Evolutionary conservation across 2,888 invertebrate species (phyloP), one percentile per base, ranked within the genome.

Genomic region (Parnassius smintheus): DNA sequence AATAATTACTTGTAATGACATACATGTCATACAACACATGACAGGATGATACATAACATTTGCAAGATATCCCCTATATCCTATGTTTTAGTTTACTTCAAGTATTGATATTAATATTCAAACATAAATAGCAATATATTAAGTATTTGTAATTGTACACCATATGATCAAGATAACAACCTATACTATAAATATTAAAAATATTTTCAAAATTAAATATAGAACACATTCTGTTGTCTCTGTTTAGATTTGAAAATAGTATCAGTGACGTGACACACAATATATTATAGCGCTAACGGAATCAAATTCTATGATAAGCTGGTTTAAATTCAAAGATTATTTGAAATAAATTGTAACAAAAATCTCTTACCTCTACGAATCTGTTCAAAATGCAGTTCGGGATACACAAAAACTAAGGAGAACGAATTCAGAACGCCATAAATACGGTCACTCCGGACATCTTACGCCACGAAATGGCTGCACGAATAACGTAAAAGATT

Each of bases 401-500:
- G 80, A 84, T 83, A 81, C 77, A 80, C 80, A 79, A 83, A 83
- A 82, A 82, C 82, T 77, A 76, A 76, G 75, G 80, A 81, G 79
- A 88, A 81, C 81, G 77, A 78, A 83, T 83, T 64, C 81, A 83
- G 80, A 84, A 83, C 83, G 83, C 81, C 83, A 81, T 83, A 76
- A 83, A 78, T 81, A 80, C 80, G 73, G 71, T 77, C 78, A 75
- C 83, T 79, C 77, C 85, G 70, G 88, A 88, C 89, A 88, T 89
- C 80, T 88, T 88, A 85, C 81, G 76, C 75, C 76, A 78, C 80
- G 81, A 82, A 88, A 87, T 89, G 90, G 89, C 82, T 82, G 85
- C 85, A 82, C 84, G 88, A 85, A 86, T 88, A 85, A 85, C 82
- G 82, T 82, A 77, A 78, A 80, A 85, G 85, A 80, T 77, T 81